phyloP scores from a whole-genome alignment of 2,797 vertebrate genomes.

The Spinus pinus region DNA sequence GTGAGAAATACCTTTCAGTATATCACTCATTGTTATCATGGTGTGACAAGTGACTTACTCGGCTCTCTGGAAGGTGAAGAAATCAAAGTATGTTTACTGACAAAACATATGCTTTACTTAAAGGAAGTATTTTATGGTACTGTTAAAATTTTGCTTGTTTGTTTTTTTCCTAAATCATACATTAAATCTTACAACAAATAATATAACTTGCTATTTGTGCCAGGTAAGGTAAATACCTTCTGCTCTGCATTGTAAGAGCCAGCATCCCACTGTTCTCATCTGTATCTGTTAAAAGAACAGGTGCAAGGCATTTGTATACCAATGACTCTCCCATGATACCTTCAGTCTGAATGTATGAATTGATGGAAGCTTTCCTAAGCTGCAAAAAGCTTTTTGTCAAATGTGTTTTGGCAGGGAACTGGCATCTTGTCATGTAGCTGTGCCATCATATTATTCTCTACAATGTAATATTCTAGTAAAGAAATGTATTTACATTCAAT shows the following conservation, averaged over 20 bases:
- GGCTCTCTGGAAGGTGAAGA: not conserved
- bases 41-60: not conserved
- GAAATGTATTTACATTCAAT: not conserved
- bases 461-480: not conserved
- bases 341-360: slow-evolving; percentile 24
- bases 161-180: not conserved
- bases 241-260: slow-evolving; percentile 5
- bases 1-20: not conserved
- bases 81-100: not conserved
- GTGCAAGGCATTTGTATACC: slow-evolving; percentile 44
- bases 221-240: slow-evolving; percentile 18
- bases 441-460: not conserved
- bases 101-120: not conserved
- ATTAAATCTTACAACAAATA: not conserved
- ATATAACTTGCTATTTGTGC: not conserved
- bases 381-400: slow-evolving; percentile 32
- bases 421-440: not conserved
- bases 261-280: slow-evolving; percentile 34
- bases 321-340: slow-evolving; percentile 11
- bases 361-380: not conserved
- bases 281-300: slow-evolving; percentile 64
- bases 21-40: not conserved
- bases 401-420: not conserved
- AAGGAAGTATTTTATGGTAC: not conserved
- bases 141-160: not conserved